phyloP scores from a whole-genome alignment of 2,113 vertebrate species.

The Nothoprocta pentlandii region DNA sequence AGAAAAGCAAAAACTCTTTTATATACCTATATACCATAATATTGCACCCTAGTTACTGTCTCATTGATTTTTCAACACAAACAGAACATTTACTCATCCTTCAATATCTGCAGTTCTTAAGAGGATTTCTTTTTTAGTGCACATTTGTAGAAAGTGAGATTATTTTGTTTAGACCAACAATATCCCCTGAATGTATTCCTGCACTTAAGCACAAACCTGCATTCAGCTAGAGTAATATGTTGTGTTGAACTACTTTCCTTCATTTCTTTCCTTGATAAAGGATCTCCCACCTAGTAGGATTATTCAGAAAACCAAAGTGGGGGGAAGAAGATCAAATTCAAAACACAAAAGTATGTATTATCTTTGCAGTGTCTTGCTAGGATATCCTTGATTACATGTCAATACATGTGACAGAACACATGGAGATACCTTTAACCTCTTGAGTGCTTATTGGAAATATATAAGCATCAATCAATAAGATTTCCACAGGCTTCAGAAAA shows the following conservation, averaged over 20 bases:
- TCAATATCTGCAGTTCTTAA: accelerated
- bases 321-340: background rate
- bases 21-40: background rate
- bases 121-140: background rate
- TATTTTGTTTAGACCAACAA: background rate
- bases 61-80: background rate
- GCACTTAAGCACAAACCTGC: background rate
- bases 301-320: background rate
- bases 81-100: background rate
- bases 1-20: background rate
- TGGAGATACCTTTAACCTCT: background rate
- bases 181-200: background rate
- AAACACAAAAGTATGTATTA: background rate
- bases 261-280: too few species aligned
- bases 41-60: background rate
- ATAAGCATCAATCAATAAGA: background rate
- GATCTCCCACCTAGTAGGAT: background rate
- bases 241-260: too few species aligned
- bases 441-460: background rate
- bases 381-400: background rate
- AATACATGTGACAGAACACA: background rate
- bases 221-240: background rate
- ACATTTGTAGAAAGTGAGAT: accelerated
- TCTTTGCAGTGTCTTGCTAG: background rate
- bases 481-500: background rate